Evolutionary conservation across 2,113 vertebrate genomes (phyloP), one percentile per base, ranked within the genome.

Genomic region (Poecilia latipinna): DNA sequence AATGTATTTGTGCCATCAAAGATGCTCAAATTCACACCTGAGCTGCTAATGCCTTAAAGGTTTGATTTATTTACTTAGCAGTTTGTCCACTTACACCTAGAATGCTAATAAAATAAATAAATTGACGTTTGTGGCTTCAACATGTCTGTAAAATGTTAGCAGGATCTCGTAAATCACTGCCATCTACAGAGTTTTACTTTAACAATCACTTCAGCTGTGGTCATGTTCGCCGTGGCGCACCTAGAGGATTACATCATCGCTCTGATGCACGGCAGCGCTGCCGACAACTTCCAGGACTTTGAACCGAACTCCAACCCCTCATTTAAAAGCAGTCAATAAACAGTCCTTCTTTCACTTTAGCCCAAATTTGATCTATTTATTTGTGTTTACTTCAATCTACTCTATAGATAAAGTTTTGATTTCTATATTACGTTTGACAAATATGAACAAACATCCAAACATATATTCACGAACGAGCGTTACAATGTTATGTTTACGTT

Each of bases 221-320:
- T 24, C 42, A 57, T 76, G 69, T 72, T 68, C 15, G 70, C 31
- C 51, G 22, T 35, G 68, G 72, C 31, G 15, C 70, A 54, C 12
- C 65, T 19, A 70, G 17, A 29, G 48, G 63, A 74, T 91, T 80
- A 81, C 75, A 76, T 88, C 82, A 86, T 48, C 67, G 11, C 61
- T 61, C 33, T 61, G 48, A 35, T 26, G n/a, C 70, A 65, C 70
- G 69, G 63, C 12, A 8, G 71, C 26, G 82, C 39, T 70, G 61
- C 54, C 37, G 65, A 80, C 74, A 67, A 67, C 54, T 26, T 37
- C 39, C 44, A 82, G 79, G 84, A 90, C 88, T 91, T 92, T 86
- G 80, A 63, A 87, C 75, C 31, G 7, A 79, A 69, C 19, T 84
- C 78, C 61, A 26, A 74, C 72, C 1, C 2, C 19, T 39, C 31